Percentiles rank a stretch among this genome's conserved stretches.
Conservation (phyloP, 2,113 vertebrate species). For the Aspiorhynchus laticeps region DNA sequence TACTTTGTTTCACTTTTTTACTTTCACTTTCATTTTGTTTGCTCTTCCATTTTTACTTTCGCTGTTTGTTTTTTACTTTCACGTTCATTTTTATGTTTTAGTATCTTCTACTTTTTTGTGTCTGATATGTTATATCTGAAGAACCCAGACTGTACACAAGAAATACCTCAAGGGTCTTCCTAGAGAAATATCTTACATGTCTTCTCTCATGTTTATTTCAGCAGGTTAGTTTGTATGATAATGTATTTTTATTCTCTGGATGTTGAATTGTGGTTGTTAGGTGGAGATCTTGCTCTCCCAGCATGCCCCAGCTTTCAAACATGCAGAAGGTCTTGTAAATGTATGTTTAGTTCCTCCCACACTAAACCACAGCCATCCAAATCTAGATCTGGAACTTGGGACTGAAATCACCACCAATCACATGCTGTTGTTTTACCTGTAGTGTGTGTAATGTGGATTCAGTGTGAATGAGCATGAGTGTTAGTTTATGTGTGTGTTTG, state of each 20-base stretch:
- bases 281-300: not conserved
- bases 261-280: not conserved
- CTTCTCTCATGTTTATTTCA: not conserved
- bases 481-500: not conserved
- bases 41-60: not conserved
- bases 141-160: not conserved
- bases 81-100: too few relatives aligned
- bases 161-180: slow-evolving; percentile 2
- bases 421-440: not conserved
- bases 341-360: slow-evolving; percentile 29
- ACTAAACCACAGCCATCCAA: not conserved
- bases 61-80: too few relatives aligned
- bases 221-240: not conserved
- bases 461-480: slow-evolving; percentile 15
- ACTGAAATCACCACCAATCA: slow-evolving; percentile 1
- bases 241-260: not conserved
- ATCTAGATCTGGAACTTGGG: not conserved
- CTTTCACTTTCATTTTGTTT: not conserved
- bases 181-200: not conserved
- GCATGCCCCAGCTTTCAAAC: not conserved
- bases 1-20: not conserved
- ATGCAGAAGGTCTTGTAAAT: slow-evolving; percentile 34
- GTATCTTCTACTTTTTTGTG: not conserved
- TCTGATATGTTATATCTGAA: not conserved
- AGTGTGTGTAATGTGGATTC: not conserved